A percentile compares a stretch with the other conserved stretches of the same genome.
Conservation (phyloP, 2,888 invertebrate species). For the Troides oblongomaculatus region DNA sequence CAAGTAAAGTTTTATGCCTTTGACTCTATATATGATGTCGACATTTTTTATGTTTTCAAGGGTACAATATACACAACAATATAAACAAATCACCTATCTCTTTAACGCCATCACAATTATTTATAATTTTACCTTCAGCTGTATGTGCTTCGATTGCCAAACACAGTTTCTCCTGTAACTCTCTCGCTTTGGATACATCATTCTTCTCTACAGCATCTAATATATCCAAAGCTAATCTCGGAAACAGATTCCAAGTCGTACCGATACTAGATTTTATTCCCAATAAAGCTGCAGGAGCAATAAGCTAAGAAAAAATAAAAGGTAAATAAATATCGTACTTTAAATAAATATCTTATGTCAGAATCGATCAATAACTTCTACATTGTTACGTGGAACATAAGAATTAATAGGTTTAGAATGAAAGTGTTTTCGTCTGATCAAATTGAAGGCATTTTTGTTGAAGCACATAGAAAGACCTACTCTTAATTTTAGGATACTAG, state of each 20-base stretch:
- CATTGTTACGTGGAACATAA: too few relatives aligned
- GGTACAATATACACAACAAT: neutral
- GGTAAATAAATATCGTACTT: neutral
- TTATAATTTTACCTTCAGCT: conserved; percentile 68
- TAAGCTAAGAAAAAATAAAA: conserved; percentile 68
- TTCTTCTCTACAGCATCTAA: conserved; percentile 72
- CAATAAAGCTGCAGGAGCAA: conserved; percentile 83
- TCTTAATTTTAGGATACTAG: neutral
- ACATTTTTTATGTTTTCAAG: too few relatives aligned
- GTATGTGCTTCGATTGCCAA: conserved; percentile 74
- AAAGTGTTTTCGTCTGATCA: too few relatives aligned
- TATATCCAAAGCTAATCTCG: conserved; percentile 79
- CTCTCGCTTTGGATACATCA: conserved; percentile 68
- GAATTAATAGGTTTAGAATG: too few relatives aligned
- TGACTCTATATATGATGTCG: too few relatives aligned
- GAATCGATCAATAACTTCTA: too few relatives aligned
- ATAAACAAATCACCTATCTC: neutral
- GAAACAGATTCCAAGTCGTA: conserved; percentile 84
- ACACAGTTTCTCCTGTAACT: conserved; percentile 77
- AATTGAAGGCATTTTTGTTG: too few relatives aligned
- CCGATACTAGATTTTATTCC: conserved; percentile 88
- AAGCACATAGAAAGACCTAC: too few relatives aligned
- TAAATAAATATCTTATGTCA: too few relatives aligned
- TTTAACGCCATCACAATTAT: neutral
- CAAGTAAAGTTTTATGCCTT: too few relatives aligned